A percentile compares a stretch with the other conserved stretches of the same genome.
Evolutionary conservation across 2,888 invertebrate genomes (phyloP).

Genomic region (Falcaria lacertinaria): DNA sequence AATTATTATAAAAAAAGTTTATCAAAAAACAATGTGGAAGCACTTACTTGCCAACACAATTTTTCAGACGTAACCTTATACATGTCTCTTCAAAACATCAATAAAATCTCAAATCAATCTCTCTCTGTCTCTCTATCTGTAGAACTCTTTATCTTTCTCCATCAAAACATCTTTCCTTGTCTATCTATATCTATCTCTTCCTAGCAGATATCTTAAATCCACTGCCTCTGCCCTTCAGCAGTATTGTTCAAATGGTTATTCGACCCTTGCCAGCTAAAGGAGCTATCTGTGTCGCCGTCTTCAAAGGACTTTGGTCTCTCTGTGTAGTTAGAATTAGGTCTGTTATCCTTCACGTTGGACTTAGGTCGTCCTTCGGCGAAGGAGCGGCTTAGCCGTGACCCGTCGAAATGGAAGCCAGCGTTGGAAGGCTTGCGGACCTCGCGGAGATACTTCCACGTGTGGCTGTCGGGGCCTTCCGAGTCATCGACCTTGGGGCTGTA

Average conservation of each 20-base stretch:
- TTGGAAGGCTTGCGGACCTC: constrained; percentile 71
- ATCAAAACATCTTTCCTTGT: too few species aligned
- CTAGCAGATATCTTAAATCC: constrained; percentile 13
- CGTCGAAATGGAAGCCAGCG: constrained; percentile 63
- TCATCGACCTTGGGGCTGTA: constrained; percentile 59
- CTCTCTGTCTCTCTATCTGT: too few species aligned
- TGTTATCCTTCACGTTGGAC: constrained; percentile 32
- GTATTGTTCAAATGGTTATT: constrained; percentile 35
- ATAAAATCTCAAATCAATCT: too few species aligned
- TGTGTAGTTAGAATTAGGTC: constrained; percentile 32
- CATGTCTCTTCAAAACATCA: too few species aligned
- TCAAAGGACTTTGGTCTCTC: constrained; percentile 32
- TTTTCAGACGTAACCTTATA: too few species aligned
- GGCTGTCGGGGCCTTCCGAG: constrained; percentile 47
- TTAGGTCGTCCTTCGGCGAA: constrained; percentile 36
- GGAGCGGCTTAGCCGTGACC: constrained; percentile 48
- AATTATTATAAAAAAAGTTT: too few species aligned
- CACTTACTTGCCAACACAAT: too few species aligned
- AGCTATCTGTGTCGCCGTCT: constrained; percentile 70
- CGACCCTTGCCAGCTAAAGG: constrained; percentile 70
- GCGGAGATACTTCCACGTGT: constrained; percentile 70
- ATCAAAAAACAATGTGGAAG: too few species aligned
- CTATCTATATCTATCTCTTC: too few species aligned
- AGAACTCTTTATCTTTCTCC: too few species aligned
- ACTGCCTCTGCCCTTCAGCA: constrained; percentile 22